A percentile compares a stretch with the other conserved stretches of the same genome.
Evolutionary conservation across 2,113 vertebrate species (phyloP).

Genomic region (Petaurus breviceps): DNA sequence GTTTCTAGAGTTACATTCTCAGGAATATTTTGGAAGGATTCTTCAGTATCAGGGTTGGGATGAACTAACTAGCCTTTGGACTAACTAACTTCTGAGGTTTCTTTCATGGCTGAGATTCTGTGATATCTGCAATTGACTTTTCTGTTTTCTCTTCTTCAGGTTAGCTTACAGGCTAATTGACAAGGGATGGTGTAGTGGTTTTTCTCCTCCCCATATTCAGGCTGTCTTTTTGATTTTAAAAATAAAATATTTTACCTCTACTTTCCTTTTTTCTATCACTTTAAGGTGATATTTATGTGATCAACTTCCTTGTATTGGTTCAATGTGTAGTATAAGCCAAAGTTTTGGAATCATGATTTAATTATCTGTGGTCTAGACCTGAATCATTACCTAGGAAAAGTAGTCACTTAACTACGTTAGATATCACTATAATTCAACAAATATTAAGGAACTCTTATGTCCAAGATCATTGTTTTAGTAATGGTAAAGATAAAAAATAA

Average conservation of each 20-base stretch:
- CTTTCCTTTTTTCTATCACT: constrained; percentile 11
- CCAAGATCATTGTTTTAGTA: not conserved
- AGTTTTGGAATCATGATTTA: not conserved
- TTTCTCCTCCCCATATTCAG: not conserved
- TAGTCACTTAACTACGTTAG: not conserved
- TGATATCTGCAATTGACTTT: not conserved
- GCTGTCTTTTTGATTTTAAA: not conserved
- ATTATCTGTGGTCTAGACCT: not conserved
- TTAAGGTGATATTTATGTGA: not conserved
- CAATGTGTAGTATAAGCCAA: not conserved
- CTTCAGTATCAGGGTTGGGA: not conserved
- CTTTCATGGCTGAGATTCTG: not conserved
- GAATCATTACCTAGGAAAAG: not conserved
- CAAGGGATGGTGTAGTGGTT: not conserved
- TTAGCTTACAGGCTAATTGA: not conserved
- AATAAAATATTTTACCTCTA: not conserved
- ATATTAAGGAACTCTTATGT: not conserved
- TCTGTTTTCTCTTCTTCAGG: not conserved
- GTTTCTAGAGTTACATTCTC: not conserved
- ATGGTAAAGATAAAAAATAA: not conserved
- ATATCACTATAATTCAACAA: too few relatives aligned
- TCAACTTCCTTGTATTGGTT: not conserved
- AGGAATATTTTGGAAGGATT: not conserved
- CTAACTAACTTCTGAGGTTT: not conserved
- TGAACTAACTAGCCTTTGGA: not conserved